phyloP scores from a whole-genome alignment of 2,888 invertebrate genomes.

The Phorcus lineatus region DNA sequence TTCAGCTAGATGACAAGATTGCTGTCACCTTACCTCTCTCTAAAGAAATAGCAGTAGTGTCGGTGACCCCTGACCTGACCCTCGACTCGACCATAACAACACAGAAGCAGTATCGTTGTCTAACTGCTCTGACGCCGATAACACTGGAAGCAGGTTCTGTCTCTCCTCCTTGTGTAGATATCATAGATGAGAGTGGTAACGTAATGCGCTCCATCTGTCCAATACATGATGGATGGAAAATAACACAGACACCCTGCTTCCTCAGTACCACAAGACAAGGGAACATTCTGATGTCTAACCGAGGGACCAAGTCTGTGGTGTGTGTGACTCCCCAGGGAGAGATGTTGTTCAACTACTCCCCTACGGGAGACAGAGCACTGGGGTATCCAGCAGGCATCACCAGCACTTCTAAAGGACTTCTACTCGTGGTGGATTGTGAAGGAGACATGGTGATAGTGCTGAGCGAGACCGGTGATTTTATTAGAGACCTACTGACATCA shows the following conservation, averaged over 20 bases:
- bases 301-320: not conserved
- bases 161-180: not conserved
- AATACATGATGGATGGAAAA: not conserved
- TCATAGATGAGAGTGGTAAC: not conserved
- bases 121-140: not conserved
- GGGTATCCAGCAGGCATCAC: not conserved
- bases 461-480: not conserved
- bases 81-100: not conserved
- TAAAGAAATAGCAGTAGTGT: not conserved
- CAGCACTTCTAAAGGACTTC: not conserved
- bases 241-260: too few species aligned
- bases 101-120: not conserved
- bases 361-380: not conserved
- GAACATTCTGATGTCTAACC: not conserved
- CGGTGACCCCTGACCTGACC: not conserved
- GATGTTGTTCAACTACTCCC: too few species aligned
- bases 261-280: not conserved
- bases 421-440: not conserved
- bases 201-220: not conserved
- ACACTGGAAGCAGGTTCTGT: not conserved
- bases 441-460: not conserved
- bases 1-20: not conserved
- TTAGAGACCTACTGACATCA: not conserved
- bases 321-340: too few species aligned
- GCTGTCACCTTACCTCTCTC: not conserved